Evolutionary conservation across 2,888 invertebrate genomes (phyloP).

Genomic region (Calliphora vomitoria): DNA sequence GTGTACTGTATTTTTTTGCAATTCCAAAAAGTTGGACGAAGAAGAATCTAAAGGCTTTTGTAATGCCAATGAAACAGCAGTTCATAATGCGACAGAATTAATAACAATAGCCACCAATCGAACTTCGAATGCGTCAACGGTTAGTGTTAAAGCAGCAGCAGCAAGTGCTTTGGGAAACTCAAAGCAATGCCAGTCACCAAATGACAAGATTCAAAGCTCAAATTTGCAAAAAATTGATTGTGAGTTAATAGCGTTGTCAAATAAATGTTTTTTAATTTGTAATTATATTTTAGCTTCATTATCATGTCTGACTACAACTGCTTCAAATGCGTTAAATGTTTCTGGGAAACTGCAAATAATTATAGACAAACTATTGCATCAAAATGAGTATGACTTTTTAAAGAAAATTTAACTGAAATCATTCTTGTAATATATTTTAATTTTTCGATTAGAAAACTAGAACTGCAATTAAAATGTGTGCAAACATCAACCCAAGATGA

Average conservation of each 20-base stretch:
- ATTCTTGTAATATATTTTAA: neutral
- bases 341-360: conserved; percentile 81
- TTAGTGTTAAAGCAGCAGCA: conserved; percentile 57
- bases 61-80: conserved; percentile 77
- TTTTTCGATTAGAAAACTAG: conserved; percentile 79
- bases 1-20: conserved; percentile 78
- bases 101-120: conserved; percentile 73
- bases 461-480: conserved; percentile 79
- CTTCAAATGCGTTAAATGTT: conserved; percentile 77
- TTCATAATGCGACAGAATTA: conserved; percentile 77
- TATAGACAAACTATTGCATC: conserved; percentile 80
- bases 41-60: conserved; percentile 80
- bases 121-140: conserved; percentile 64
- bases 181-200: conserved; percentile 11
- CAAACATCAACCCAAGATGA: conserved; percentile 79
- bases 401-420: neutral
- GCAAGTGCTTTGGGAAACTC: conserved; percentile 39
- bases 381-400: conserved; percentile 80
- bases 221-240: conserved; percentile 60
- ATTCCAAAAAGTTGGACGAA: conserved; percentile 72
- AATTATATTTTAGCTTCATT: conserved; percentile 76
- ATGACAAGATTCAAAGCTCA: conserved; percentile 20
- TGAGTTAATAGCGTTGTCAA: conserved; percentile 14
- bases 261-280: neutral
- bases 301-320: conserved; percentile 77